Evolutionary conservation across 2,113 vertebrate genomes (phyloP).

Genomic region (Nothobranchius kuhntae): DNA sequence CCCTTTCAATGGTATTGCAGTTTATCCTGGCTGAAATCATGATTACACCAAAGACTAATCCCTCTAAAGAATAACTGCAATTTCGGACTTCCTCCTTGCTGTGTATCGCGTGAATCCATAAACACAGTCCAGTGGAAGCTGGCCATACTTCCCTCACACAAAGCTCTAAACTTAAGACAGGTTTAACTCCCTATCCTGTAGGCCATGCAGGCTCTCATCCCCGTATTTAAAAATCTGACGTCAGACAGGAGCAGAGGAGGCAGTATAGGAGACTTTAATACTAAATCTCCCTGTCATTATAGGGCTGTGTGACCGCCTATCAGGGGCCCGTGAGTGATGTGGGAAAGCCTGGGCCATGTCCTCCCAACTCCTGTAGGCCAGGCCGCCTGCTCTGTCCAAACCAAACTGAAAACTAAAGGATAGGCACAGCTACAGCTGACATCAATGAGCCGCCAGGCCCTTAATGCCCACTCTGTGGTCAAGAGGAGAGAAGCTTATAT

Average conservation of each 20-base stretch:
- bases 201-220: slow-evolving; percentile 74
- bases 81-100: slow-evolving; percentile 36
- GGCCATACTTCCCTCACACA: slow-evolving; percentile 58
- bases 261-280: slow-evolving; percentile 77
- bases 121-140: slow-evolving; percentile 44
- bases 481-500: slow-evolving; percentile 71
- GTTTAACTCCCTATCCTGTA: slow-evolving; percentile 63
- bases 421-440: slow-evolving; percentile 71
- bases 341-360: slow-evolving; percentile 76
- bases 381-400: slow-evolving; percentile 76
- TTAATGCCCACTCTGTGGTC: slow-evolving; percentile 79
- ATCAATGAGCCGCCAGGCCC: slow-evolving; percentile 72
- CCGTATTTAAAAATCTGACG: slow-evolving; percentile 79
- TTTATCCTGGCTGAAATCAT: slow-evolving; percentile 45
- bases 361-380: slow-evolving; percentile 71
- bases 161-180: slow-evolving; percentile 67
- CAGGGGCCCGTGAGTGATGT: slow-evolving; percentile 81
- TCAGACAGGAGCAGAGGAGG: slow-evolving; percentile 75
- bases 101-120: slow-evolving; percentile 49
- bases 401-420: slow-evolving; percentile 78
- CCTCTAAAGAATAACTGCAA: slow-evolving; percentile 43
- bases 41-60: slow-evolving; percentile 51
- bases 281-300: slow-evolving; percentile 84
- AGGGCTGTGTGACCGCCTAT: slow-evolving; percentile 77
- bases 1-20: slow-evolving; percentile 29